phyloP scores from a whole-genome alignment of 2,888 invertebrate genomes.

The Leuctra nigra region DNA sequence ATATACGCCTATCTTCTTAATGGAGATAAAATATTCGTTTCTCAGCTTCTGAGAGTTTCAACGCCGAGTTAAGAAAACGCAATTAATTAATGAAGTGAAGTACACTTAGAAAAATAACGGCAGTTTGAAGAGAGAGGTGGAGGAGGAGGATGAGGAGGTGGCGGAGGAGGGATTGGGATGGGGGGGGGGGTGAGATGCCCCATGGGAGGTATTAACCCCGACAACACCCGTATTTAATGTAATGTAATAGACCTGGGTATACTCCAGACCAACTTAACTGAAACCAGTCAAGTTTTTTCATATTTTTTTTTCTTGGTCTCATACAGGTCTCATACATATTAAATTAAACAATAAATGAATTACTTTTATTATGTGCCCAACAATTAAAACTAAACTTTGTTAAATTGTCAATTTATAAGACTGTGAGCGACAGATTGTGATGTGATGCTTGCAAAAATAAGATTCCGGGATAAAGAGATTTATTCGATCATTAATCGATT shows the following conservation, averaged over 20 bases:
- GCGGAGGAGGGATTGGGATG: slow-evolving; percentile 15
- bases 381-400: too few relatives aligned
- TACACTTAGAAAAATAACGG: slow-evolving; percentile 22
- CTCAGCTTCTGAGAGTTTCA: not conserved
- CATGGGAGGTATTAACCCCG: slow-evolving; percentile 28
- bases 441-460: too few relatives aligned
- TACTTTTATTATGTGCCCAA: too few relatives aligned
- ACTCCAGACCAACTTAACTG: too few relatives aligned
- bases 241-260: slow-evolving; percentile 26
- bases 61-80: slow-evolving; percentile 28
- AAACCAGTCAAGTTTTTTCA: too few relatives aligned
- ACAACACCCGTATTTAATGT: slow-evolving; percentile 30
- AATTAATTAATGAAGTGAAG: slow-evolving; percentile 31
- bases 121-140: slow-evolving; percentile 10
- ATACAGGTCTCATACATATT: too few relatives aligned
- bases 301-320: too few relatives aligned
- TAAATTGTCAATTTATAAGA: too few relatives aligned
- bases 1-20: not conserved
- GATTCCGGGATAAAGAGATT: too few relatives aligned
- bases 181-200: slow-evolving; percentile 17
- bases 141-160: slow-evolving; percentile 4
- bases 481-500: too few relatives aligned
- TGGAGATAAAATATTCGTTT: slow-evolving; percentile 8
- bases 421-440: too few relatives aligned
- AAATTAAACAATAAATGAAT: too few relatives aligned